A percentile compares a stretch with the other conserved stretches of the same genome.
These are phyloP conservation scores for Spilosoma lubricipeda DNA, from an alignment of 2,888 invertebrate genomes.

Conservation along the genomic window DNA sequence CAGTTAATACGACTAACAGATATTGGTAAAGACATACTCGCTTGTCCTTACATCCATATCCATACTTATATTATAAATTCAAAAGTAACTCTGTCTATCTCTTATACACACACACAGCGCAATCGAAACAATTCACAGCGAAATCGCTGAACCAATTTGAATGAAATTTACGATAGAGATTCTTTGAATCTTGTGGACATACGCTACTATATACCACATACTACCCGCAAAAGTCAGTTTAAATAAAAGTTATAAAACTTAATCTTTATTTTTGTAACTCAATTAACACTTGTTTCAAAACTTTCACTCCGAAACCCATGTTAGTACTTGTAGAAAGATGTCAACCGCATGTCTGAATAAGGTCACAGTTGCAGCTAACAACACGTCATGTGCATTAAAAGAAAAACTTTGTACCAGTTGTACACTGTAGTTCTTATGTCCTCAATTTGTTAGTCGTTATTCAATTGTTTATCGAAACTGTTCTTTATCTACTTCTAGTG, in stretches of 20 bases:
- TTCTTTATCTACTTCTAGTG: not conserved
- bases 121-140: too few species aligned
- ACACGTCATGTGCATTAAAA: constrained; percentile 21
- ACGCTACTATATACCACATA: too few species aligned
- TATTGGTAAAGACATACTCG: too few species aligned
- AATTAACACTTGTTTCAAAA: not conserved
- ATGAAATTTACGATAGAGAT: too few species aligned
- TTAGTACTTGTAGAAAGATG: constrained; percentile 12
- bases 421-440: not conserved
- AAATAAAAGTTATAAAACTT: not conserved
- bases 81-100: too few species aligned
- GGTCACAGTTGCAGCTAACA: constrained; percentile 30
- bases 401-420: not conserved
- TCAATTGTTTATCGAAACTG: not conserved
- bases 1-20: too few species aligned
- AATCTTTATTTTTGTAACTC: not conserved
- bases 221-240: not conserved
- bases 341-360: constrained; percentile 24
- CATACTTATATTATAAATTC: too few species aligned
- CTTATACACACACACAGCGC: too few species aligned
- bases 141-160: too few species aligned
- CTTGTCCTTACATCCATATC: too few species aligned
- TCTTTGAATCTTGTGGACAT: too few species aligned
- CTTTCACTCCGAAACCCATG: not conserved
- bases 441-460: not conserved